Conservation (phyloP, 2,888 invertebrate genomes). For the Masnerella sp. region DNA sequence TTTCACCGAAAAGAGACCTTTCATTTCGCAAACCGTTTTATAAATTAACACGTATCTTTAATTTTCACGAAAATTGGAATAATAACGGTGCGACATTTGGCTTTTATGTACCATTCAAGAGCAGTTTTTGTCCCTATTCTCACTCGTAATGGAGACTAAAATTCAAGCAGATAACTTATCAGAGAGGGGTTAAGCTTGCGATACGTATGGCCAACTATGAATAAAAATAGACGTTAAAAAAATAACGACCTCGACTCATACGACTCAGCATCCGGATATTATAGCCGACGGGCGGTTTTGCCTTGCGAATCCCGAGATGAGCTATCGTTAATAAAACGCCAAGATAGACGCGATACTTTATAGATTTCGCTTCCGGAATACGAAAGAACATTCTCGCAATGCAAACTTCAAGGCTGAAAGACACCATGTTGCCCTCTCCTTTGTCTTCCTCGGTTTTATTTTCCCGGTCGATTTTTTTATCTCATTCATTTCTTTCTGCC, state of each 20-base stretch:
- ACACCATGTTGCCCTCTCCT: conserved; percentile 18
- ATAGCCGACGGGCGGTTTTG: conserved; percentile 17
- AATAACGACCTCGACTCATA: conserved; percentile 22
- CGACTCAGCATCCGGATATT: conserved; percentile 26
- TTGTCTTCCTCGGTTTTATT: conserved; percentile 30
- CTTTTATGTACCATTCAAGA: conserved; percentile 28
- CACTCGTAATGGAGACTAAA: conserved; percentile 24
- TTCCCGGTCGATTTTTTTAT: conserved; percentile 1
- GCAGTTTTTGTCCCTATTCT: conserved; percentile 26
- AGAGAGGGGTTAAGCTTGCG: conserved; percentile 1
- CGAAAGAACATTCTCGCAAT: conserved; percentile 31
- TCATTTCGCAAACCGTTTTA: conserved; percentile 2
- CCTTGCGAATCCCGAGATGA: conserved; percentile 19
- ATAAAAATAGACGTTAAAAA: conserved; percentile 42
- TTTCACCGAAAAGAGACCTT: not conserved
- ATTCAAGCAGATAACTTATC: conserved; percentile 32
- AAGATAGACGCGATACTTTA: conserved; percentile 43
- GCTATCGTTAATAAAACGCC: conserved; percentile 33
- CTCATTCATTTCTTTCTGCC: conserved; percentile 1
- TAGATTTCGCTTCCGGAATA: conserved; percentile 41
- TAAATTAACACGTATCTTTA: conserved; percentile 35
- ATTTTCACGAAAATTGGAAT: conserved; percentile 35
- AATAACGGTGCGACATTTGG: conserved; percentile 33
- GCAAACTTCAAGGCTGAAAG: conserved; percentile 32
- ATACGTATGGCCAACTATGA: conserved; percentile 28